Evolutionary conservation across 1,140 invertebrate species (phyloP), one percentile per base, ranked within the genome.

Genomic region (Hydropsyche tenuis): DNA sequence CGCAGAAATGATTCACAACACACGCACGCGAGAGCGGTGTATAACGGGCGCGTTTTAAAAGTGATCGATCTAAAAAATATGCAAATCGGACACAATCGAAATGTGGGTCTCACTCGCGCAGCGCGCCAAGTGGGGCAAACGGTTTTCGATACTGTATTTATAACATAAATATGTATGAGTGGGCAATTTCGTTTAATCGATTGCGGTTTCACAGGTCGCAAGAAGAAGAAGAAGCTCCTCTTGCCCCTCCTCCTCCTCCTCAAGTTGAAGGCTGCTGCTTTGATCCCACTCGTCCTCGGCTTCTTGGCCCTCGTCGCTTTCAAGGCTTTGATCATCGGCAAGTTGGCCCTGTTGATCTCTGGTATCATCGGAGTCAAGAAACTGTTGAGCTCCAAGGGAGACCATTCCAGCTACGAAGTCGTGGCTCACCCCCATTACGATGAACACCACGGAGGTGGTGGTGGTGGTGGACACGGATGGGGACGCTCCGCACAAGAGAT

Each of bases 291-390:
- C 71, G 89, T 90, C 74, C 86, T 94, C 12, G 93, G 92, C 74
- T 90, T 88, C 79, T 87, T 94, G 66, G 93, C 91, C 7, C 85
- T 94, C n/a, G 85, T 93, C 30, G 92, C 92, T 5, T 90, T 93
- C 85, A 94, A 94, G 85, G 93, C 93, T 16, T 85, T 94, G 64
- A 85, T 94, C 56, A 87, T 94, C 76, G 92, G 92, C 80, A 94
- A 94, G 84, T 87, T 94, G 72, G 91, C 93, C 7, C 86, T 94
- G 7, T 87, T 93, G 48, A 87, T 94, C 68, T 89, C 91, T 74
- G 88, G 87, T 75, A 88, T 94, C 75, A 90, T 94, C 77, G 92
- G 89, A 4, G 82, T 94, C 73, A 93, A 94, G 84, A 94, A 94
- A 80, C 85, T 94, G 5, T 81, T 94, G 27, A 91, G 88, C 43